Base-by-base conservation (phyloP, 2,113 vertebrate species). In the Hystrix brachyura region DNA sequence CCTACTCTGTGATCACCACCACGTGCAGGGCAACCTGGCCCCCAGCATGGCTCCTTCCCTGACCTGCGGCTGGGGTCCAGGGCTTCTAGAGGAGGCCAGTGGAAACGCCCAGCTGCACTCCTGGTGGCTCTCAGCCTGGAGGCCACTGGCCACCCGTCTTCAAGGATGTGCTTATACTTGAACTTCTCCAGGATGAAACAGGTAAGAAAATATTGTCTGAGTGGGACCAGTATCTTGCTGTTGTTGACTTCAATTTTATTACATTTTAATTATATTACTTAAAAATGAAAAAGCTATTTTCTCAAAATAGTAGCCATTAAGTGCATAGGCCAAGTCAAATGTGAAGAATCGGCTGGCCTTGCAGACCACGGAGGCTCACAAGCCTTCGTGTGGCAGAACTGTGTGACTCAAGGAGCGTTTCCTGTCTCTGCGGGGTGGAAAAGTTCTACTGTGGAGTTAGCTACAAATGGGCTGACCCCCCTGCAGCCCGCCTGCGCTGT, bases 401-500 rank as follows among this genome's bases (percentile, higher is more conserved):
- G 84, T 74, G 92, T 78, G 32, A 3, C 43, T 72, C 29, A 59
- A 79, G 25, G 51, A 93, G 76, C 3, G 17, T 48, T 87, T 92
- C 27, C 43, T 64, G 81, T 12, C 53, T 53, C 34, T 19, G 3
- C 5, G 48, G 12, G 32, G 25, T 13, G 94, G 86, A 94, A 71
- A 9, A 3, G 78, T 95, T 7, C 91, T 85, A n/a, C 94, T 51
- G 32, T 14, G 2, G 32, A 87, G 48, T 32, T 55, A 65, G 11
- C 29, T 48, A 19, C 59, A 94, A 53, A 80, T 81, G 91, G 90
- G 87, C 92, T 69, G 8, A 3, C 65, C 76, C 71, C 71, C 69
- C 32, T 76, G 91, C 46, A 71, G 96, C 86, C 51, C 43, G 72
- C 82, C 80, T 97, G 85, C 78, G 18, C 93, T 98, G 97, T 71